Conservation (phyloP, 2,797 vertebrate species). For the Danio tinwini region DNA sequence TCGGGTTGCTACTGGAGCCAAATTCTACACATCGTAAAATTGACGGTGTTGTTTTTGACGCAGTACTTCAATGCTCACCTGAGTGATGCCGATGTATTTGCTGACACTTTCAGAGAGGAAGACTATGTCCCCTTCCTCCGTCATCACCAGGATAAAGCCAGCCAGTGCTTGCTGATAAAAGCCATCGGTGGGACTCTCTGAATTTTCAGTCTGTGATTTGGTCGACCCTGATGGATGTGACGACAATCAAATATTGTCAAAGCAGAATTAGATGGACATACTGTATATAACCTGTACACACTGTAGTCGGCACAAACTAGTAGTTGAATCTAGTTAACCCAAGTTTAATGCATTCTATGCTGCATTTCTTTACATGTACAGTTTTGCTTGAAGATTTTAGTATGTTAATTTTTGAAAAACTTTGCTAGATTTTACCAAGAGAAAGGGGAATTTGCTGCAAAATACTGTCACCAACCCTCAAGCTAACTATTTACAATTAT, state of each 20-base stretch:
- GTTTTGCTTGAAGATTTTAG: too few relatives aligned
- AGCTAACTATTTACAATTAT: background rate
- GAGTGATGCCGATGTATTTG: slow-evolving; percentile 84
- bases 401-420: background rate
- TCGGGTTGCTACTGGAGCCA: background rate
- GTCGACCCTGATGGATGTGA: slow-evolving; percentile 21
- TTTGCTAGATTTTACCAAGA: background rate
- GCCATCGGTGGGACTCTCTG: slow-evolving; percentile 75
- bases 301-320: background rate
- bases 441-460: background rate
- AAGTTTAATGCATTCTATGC: background rate
- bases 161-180: slow-evolving; percentile 84
- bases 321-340: background rate
- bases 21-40: background rate
- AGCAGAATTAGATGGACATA: background rate
- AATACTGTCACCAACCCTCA: background rate
- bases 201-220: slow-evolving; percentile 49
- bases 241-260: background rate
- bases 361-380: background rate
- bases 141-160: slow-evolving; percentile 87
- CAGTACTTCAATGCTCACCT: slow-evolving; percentile 66
- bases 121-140: slow-evolving; percentile 86
- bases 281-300: background rate
- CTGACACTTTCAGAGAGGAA: slow-evolving; percentile 88
- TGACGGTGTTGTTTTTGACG: background rate